Percentiles rank a stretch among this genome's conserved stretches.
phyloP scores from a whole-genome alignment of 2,888 invertebrate species.

The Uloborus plumipes region DNA sequence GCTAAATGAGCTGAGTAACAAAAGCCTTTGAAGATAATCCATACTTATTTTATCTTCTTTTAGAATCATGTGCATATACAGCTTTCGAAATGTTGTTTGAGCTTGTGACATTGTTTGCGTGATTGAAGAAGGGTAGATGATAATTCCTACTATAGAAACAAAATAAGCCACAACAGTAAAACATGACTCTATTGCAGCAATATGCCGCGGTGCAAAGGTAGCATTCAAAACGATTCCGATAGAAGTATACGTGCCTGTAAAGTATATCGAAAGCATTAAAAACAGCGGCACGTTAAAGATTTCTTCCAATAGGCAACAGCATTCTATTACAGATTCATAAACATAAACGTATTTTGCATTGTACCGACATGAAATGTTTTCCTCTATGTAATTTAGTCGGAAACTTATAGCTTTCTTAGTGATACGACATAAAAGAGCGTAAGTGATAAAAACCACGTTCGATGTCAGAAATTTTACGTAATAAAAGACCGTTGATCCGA shows the following conservation, averaged over 20 bases:
- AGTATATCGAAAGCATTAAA: background rate
- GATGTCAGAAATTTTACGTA: constrained; percentile 3
- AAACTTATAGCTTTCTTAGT: too few species aligned
- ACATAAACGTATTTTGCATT: background rate
- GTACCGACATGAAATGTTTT: too few species aligned
- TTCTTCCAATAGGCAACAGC: constrained; percentile 4
- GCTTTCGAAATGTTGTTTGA: background rate
- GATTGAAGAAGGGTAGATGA: constrained; percentile 1
- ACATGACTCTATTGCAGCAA: background rate
- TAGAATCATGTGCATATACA: background rate
- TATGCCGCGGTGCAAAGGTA: background rate
- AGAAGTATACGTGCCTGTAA: background rate
- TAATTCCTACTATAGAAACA: background rate
- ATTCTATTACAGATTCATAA: background rate
- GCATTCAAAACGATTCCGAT: constrained; percentile 1
- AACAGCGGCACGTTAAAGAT: constrained; percentile 4
- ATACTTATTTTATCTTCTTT: background rate
- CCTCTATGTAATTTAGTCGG: too few species aligned
- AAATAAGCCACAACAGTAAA: background rate
- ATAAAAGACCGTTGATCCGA: background rate
- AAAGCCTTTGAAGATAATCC: too few species aligned
- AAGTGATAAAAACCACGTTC: background rate
- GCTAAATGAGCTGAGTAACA: constrained; percentile 15
- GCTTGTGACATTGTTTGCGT: background rate
- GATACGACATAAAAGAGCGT: background rate